These are phyloP conservation scores for Aphelocoma californica DNA, from an alignment of 2,797 vertebrate genomes.

Conservation along the genomic window DNA sequence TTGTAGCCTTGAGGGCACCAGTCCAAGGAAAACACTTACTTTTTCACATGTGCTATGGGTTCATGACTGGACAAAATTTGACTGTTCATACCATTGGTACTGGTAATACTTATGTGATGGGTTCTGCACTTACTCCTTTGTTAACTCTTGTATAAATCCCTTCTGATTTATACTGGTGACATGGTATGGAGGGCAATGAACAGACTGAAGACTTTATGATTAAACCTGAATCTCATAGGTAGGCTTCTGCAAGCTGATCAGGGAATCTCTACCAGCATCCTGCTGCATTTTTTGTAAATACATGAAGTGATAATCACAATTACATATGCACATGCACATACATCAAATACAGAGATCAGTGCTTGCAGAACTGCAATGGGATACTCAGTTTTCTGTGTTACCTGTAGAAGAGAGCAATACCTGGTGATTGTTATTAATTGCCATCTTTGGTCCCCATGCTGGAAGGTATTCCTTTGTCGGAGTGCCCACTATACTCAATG, in stretches of 20 bases:
- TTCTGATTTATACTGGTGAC: not conserved
- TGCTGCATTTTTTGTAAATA: not conserved
- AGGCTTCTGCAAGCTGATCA: not conserved
- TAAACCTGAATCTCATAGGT: not conserved
- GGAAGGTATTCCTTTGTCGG: not conserved
- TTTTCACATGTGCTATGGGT: not conserved
- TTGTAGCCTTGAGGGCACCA: not conserved
- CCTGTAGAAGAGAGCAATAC: not conserved
- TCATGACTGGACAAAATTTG: not conserved
- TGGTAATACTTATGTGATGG: not conserved
- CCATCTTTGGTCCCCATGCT: not conserved
- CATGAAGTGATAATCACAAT: not conserved
- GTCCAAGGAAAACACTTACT: not conserved
- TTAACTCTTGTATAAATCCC: not conserved
- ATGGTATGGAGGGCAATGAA: not conserved
- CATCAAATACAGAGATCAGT: not conserved
- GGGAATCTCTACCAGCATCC: not conserved
- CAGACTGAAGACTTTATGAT: not conserved
- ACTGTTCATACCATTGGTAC: not conserved
- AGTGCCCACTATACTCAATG: not conserved
- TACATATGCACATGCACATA: fast-evolving
- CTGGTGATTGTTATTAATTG: not conserved
- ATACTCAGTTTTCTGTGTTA: not conserved
- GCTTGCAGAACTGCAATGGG: not conserved
- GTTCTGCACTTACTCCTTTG: not conserved